Conservation (phyloP, 2,113 vertebrate genomes). For the Chrysemys picta region DNA sequence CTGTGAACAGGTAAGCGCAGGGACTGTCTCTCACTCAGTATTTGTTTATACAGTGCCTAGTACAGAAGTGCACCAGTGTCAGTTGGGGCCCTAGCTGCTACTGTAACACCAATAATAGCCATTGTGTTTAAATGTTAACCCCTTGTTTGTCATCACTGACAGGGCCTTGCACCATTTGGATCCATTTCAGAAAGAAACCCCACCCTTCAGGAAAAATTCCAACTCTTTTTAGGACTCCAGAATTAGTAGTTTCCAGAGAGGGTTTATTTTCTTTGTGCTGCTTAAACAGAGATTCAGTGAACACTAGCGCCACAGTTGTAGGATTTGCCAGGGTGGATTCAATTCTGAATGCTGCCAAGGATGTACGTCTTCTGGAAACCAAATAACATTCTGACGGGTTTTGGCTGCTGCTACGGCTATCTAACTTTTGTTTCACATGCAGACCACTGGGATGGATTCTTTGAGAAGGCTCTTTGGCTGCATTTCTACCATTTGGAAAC, state of each 20-base stretch:
- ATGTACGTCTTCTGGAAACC: neutral
- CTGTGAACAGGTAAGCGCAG: neutral
- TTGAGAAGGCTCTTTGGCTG: neutral
- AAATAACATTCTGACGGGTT: neutral
- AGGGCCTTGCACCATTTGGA: neutral
- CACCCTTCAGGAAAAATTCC: neutral
- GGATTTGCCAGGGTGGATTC: neutral
- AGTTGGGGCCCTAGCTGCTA: neutral
- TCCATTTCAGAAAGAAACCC: neutral
- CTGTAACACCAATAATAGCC: neutral
- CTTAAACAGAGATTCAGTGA: neutral
- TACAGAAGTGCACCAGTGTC: neutral
- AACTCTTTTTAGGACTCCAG: neutral
- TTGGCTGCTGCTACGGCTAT: neutral
- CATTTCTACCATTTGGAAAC: neutral
- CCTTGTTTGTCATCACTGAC: neutral
- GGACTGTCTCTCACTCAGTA: neutral
- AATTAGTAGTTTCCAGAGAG: neutral
- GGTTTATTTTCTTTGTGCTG: neutral
- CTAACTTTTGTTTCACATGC: neutral
- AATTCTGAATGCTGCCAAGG: neutral
- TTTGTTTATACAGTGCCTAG: neutral
- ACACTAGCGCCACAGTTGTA: neutral
- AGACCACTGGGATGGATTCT: neutral
- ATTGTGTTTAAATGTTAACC: neutral